Evolutionary conservation across 2,888 invertebrate species (phyloP).

Genomic region (Embidobia sp.): DNA sequence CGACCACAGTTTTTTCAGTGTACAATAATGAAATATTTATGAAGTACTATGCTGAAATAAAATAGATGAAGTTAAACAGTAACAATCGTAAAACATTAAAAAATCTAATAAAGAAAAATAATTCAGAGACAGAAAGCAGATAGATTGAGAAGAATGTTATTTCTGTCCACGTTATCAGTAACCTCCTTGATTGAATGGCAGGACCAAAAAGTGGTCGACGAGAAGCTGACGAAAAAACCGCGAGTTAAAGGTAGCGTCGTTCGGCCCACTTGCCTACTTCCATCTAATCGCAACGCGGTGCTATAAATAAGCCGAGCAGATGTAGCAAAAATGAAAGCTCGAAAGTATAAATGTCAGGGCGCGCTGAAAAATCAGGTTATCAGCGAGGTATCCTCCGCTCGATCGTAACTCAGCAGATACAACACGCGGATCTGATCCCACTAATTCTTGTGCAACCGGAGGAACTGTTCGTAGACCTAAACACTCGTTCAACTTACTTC

Average conservation of each 20-base stretch:
- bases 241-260: background rate
- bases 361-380: slow-evolving; percentile 47
- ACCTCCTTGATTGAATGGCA: too few species aligned
- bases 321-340: slow-evolving; percentile 40
- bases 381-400: slow-evolving; percentile 24
- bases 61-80: too few species aligned
- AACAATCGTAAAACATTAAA: too few species aligned
- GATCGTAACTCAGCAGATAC: slow-evolving; percentile 47
- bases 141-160: too few species aligned
- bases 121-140: too few species aligned
- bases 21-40: too few species aligned
- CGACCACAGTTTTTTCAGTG: too few species aligned
- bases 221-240: too few species aligned
- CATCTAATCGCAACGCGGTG: slow-evolving; percentile 23
- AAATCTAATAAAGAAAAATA: too few species aligned
- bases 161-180: too few species aligned
- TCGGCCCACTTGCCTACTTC: slow-evolving; percentile 35
- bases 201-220: too few species aligned
- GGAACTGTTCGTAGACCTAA: slow-evolving; percentile 3
- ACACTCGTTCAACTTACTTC: slow-evolving; percentile 51
- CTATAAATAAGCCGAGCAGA: slow-evolving; percentile 28
- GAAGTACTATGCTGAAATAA: too few species aligned
- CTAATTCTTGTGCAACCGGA: slow-evolving; percentile 27
- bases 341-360: slow-evolving; percentile 48
- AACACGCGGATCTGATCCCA: slow-evolving; percentile 40